Base-by-base conservation (phyloP, 2,113 vertebrate species). In the Ornithorhynchus anatinus region DNA sequence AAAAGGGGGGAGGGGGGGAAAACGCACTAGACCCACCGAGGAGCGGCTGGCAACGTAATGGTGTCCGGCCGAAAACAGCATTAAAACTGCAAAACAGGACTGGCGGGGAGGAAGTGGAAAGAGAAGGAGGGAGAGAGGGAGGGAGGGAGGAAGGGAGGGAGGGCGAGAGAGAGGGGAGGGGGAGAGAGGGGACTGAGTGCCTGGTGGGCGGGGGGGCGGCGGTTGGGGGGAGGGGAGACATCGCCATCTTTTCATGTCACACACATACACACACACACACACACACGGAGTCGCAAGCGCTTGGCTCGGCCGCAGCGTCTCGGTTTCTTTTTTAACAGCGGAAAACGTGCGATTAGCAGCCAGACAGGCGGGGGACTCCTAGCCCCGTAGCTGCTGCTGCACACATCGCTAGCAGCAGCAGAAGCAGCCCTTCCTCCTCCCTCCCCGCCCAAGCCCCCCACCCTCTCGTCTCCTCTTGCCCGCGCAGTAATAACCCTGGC, bases 221-320 rank as follows among this genome's bases (percentile, higher is more conserved):
- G 92, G 79, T 79, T 75, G 47, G 57, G 57, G 83, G 81, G 83
- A 81, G 79, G 83, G 87, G 91, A 90, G 88, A 86, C 86, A 73
- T 89, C 90, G 91, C 91, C 90, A 92, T 94, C 91, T 93, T 94
- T 93, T 92, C 90, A 88, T 91, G 91, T 92, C 91, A 91, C 91
- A 89, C 88, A n/a, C n/a, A n/a, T n/a, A n/a, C n/a, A n/a, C n/a
- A n/a, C n/a, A n/a, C n/a, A n/a, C n/a, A n/a, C n/a, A n/a, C n/a
- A n/a, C n/a, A n/a, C n/a, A 84, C 89, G 85, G 86, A 91, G 86
- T 84, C 76, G 73, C 76, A 86, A 79, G 87, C 84, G 75, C 86
- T 79, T 68, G 59, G 79, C 86, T 87, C 86, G 81, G 89, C 84
- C 80, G 79, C 89, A 75, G 80, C 79, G 83, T 79, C 75, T 88